Base-by-base conservation (phyloP, 2,113 vertebrate genomes). In the Nycticorax nycticorax region DNA sequence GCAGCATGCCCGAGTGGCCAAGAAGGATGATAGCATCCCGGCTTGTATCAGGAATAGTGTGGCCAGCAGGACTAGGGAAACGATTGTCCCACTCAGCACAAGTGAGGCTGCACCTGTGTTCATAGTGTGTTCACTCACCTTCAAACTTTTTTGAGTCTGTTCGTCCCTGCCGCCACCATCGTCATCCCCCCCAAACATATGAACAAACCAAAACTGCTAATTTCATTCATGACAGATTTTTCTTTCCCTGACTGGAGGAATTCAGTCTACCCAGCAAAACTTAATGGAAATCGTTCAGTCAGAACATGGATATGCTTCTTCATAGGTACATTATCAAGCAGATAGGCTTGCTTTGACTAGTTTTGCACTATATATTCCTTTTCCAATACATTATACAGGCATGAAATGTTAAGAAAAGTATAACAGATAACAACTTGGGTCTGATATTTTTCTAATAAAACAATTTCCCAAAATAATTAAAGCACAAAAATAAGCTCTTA, bases 111-210 rank as follows among this genome's bases (percentile, higher is more conserved):
- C 41, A 43, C 41, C 41, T 43, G 41, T 43, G 41, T 41, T 41
- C 13, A 41, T 41, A 41, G 12, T 41, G 41, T 41, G 41, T 43
- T 43, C 41, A 43, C 41, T 43, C 41, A 39, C n/a, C 78, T n/a
- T 8, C 1, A 63, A 77, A 64, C 18, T 41, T 71, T 35, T 41
- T 20, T 17, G 28, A 72, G 33, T 73, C 45, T 41, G 52, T 48
- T 67, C 35, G n/a, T 48, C 67, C 41, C 39, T 48, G 22, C 32
- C 27, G 11, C 41, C 14, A 6, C 41, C 41, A 43, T 43, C 2
- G 5, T 41, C 21, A 33, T 68, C 47, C 26, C 9, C 27, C 4
- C 11, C n/a, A 50, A 68, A 80, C 0, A 0, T 6, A 50, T 7
- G 48, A 63, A 39, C 17, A 75, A 80, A 68, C 35, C 28, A 37